Conservation (phyloP, 2,797 vertebrate genomes). For the Pipistrellus pipistrellus region DNA sequence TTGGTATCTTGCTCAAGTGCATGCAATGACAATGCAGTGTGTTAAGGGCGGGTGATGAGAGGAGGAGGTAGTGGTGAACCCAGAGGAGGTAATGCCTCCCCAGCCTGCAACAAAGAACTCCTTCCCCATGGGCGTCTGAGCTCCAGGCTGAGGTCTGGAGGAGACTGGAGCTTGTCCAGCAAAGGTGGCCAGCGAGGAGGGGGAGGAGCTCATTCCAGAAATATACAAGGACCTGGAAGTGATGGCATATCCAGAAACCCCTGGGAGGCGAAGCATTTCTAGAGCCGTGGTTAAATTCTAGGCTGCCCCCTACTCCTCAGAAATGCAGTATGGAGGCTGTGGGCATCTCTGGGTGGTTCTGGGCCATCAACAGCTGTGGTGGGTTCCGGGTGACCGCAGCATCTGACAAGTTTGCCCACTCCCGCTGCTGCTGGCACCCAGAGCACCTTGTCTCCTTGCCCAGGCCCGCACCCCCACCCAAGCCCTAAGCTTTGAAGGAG, state of each 20-base stretch:
- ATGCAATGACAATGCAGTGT: background rate
- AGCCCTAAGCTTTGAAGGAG: no score
- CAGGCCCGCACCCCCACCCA: background rate
- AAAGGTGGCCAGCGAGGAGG: background rate
- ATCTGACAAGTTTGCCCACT: background rate
- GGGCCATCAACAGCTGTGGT: background rate
- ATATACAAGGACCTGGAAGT: background rate
- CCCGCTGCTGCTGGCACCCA: no score
- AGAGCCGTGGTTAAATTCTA: background rate
- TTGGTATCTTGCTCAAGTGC: background rate
- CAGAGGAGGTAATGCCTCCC: background rate
- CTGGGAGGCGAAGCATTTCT: background rate
- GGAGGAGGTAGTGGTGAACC: background rate
- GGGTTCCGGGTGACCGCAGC: background rate
- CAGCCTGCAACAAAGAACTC: background rate
- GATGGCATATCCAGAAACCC: background rate
- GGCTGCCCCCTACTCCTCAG: background rate
- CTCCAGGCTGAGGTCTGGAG: background rate
- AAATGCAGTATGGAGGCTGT: background rate
- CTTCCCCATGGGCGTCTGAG: accelerated
- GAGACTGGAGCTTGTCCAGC: background rate
- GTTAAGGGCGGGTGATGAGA: background rate
- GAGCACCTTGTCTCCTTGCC: no score
- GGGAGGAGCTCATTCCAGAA: background rate
- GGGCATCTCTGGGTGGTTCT: background rate